Evolutionary conservation across 2,797 vertebrate species (phyloP), one percentile per base, ranked within the genome.

Genomic region (Aeoliscus strigatus): DNA sequence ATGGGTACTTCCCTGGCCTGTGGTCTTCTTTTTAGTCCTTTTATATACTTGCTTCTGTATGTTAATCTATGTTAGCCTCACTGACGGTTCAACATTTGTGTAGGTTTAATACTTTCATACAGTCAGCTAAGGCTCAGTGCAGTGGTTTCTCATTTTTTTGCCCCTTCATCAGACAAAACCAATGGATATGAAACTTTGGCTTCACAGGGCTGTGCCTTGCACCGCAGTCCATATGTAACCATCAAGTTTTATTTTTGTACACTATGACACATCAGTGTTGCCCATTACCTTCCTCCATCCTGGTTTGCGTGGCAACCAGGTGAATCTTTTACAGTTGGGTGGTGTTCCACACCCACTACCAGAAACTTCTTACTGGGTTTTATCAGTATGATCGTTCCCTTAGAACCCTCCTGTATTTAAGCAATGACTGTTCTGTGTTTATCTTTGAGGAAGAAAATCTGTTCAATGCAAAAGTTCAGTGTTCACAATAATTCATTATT

Each of bases 361-460:
- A 30, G 33, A 13, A 66, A 47, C 33, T 65, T 59, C 48, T 79
- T 81, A 82, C 78, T 83, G 80, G 76, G 79, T 85, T 86, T 86
- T 86, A 86, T 86, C 84, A 85, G 84, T 84, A 80, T 65, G 39
- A 49, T 59, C 73, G 59, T 77, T 66, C 42, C 40, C 47, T 51
- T 25, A 64, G 25, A 32, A 38, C 38, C 47, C 29, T 39, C 43
- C 50, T 39, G 12, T 40, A 38, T 52, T 66, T 40, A 64, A 59
- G 11, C 48, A 44, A 34, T 29, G 33, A 66, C 44, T 73, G 57
- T 69, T 63, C 14, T 45, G 47, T 73, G 40, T 72, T 77, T 59
- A 34, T 61, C 77, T 75, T 69, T 17, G 25, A 33, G 32, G 11
- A 23, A 14, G 7, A 47, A 54, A 41, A 8, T 12, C 14, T 39